Evolutionary conservation across 1,140 invertebrate genomes (phyloP).

Genomic region (Papilio helenus): DNA sequence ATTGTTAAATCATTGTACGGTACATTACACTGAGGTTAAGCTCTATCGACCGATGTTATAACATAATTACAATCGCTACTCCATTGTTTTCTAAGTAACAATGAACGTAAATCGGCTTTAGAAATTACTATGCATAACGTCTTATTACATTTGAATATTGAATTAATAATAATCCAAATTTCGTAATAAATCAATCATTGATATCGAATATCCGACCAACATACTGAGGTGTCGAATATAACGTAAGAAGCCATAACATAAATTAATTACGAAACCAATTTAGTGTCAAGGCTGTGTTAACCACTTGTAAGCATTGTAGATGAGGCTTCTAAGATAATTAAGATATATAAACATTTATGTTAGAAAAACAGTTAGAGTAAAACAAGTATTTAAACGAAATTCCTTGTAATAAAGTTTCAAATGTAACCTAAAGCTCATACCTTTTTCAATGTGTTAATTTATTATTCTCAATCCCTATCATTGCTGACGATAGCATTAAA

Average conservation of each 20-base stretch:
- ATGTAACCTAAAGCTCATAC: no score
- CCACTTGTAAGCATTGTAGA: neutral
- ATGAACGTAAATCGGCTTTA: conserved; percentile 43
- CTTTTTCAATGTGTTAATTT: no score
- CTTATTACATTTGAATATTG: conserved; percentile 42
- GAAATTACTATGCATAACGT: conserved; percentile 41
- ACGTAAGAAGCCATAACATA: neutral
- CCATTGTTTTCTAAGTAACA: conserved; percentile 41
- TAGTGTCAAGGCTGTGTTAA: neutral
- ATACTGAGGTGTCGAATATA: neutral
- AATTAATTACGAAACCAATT: conserved; percentile 13
- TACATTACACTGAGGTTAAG: conserved; percentile 33
- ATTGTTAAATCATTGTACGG: conserved; percentile 21
- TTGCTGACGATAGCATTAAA: neutral
- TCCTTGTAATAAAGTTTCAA: no score
- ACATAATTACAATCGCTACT: conserved; percentile 40
- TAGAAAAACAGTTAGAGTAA: no score
- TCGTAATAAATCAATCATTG: neutral
- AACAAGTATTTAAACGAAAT: no score
- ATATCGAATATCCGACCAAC: neutral
- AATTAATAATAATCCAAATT: neutral
- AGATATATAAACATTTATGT: neutral
- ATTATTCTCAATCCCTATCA: neutral
- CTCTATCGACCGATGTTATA: conserved; percentile 34
- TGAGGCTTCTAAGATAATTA: neutral